These are phyloP conservation scores for Ormyrus rosae DNA, from an alignment of 2,888 invertebrate genomes.

Conservation along the genomic window DNA sequence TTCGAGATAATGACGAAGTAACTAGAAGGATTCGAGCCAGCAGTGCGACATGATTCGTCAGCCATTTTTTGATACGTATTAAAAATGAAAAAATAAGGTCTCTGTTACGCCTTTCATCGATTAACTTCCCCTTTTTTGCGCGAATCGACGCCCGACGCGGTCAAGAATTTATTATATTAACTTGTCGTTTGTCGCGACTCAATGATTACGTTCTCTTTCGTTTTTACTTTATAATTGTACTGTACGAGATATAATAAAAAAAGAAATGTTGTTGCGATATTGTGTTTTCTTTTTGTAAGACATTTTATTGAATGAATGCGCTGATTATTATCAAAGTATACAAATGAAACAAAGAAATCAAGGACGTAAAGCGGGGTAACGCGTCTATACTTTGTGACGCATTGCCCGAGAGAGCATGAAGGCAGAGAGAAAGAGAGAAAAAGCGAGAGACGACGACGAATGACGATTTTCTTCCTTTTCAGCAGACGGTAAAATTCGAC, in stretches of 20 bases:
- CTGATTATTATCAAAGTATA: constrained; percentile 62
- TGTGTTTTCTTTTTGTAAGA: constrained; percentile 51
- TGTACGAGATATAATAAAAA: constrained; percentile 1
- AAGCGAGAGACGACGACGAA: not conserved
- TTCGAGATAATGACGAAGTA: constrained; percentile 46
- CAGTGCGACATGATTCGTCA: constrained; percentile 25
- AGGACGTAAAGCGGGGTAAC: constrained; percentile 59
- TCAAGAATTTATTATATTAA: not conserved
- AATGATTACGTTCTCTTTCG: constrained; percentile 55
- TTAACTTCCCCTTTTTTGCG: constrained; percentile 18
- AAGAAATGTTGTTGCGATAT: constrained; percentile 58
- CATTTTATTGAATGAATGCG: constrained; percentile 64
- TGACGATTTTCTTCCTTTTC: constrained; percentile 36
- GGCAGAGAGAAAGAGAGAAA: not conserved
- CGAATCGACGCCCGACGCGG: not conserved
- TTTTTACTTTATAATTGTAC: constrained; percentile 57
- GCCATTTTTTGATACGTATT: constrained; percentile 48
- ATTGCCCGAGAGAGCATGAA: constrained; percentile 14
- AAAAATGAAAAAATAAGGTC: constrained; percentile 12
- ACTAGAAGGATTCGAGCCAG: constrained; percentile 33
- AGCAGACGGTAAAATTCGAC: constrained; percentile 14
- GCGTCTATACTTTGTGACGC: constrained; percentile 62
- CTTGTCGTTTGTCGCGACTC: not conserved
- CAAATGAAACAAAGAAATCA: constrained; percentile 59
- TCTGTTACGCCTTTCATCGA: constrained; percentile 28